Evolutionary conservation across 2,113 vertebrate genomes (phyloP), one percentile per base, ranked within the genome.

Genomic region (Chaetura pelagica): DNA sequence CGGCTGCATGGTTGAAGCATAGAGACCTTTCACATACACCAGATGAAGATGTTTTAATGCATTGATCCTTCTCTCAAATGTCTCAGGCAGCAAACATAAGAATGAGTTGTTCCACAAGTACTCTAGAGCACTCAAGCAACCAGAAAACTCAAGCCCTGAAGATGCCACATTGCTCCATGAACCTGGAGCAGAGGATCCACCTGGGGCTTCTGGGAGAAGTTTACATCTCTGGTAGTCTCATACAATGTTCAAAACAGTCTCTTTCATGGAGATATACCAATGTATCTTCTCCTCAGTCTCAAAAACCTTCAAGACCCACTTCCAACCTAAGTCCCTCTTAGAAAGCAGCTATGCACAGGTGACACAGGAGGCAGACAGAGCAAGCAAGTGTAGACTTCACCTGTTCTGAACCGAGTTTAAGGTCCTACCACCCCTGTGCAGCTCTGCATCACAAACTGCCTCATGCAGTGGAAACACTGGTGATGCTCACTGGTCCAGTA

Each of bases 181-280:
- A 29, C 23, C 20, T 54, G 38, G 12, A 86, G 22, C 46, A 71
- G 14, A 48, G 67, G 34, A 57, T 54, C 40, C 3, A 15, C 3
- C 11, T 0, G 3, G 57, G 40, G 48, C 51, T 54, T 16, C 42
- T n/a, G 29, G 38, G 32, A 84, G 16, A 49, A 87, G 9, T 17
- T 51, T 26, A 34, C 24, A 48, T 19, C n/a, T 18, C 24, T 54
- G 35, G n/a, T 42, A 24, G 49, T 10, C 46, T 44, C 12, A 40
- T 1, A 21, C 14, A 6, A 10, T 0, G 1, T 15, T 74, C 71
- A 27, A 57, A 18, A 42, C 7, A 2, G 5, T 10, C 3, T 18
- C 4, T 15, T 2, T 18, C 42, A 32, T 3, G 3, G 32, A 12
- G 32, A 66, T 6, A 67, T 12, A 44, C 14, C 3, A 2, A 13